phyloP scores from a whole-genome alignment of 2,113 vertebrate species.

The Callipepla squamata region DNA sequence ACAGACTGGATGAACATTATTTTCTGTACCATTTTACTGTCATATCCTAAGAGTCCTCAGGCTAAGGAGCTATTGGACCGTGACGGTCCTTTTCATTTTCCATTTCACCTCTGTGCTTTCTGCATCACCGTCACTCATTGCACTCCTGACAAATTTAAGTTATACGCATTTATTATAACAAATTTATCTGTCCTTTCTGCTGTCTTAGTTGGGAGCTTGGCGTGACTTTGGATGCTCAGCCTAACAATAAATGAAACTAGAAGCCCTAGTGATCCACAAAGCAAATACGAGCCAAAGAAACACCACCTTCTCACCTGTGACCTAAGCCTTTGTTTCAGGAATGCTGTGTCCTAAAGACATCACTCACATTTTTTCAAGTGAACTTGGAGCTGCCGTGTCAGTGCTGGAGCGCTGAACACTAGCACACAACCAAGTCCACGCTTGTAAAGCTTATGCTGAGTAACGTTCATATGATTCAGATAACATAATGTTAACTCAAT shows the following conservation, averaged over 20 bases:
- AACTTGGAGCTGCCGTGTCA: slow-evolving; percentile 12
- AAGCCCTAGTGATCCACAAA: neutral
- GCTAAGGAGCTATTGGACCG: neutral
- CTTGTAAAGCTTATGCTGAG: neutral
- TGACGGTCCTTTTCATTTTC: neutral
- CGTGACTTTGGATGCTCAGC: neutral
- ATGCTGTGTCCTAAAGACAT: neutral
- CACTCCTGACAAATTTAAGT: neutral
- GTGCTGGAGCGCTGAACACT: neutral
- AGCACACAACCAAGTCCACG: fast-evolving
- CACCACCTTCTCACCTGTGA: neutral
- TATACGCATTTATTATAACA: neutral
- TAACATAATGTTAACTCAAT: neutral
- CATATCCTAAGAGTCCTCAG: neutral
- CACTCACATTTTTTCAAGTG: neutral
- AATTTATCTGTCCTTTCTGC: neutral
- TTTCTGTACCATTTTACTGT: neutral
- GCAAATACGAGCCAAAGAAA: neutral
- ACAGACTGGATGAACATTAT: neutral
- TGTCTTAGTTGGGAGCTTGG: neutral
- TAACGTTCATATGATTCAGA: neutral
- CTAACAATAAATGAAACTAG: neutral
- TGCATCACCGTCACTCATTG: neutral
- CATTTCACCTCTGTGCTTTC: neutral
- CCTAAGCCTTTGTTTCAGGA: neutral